Conservation (phyloP, 2,888 invertebrate genomes). For the Acronicta leporina region DNA sequence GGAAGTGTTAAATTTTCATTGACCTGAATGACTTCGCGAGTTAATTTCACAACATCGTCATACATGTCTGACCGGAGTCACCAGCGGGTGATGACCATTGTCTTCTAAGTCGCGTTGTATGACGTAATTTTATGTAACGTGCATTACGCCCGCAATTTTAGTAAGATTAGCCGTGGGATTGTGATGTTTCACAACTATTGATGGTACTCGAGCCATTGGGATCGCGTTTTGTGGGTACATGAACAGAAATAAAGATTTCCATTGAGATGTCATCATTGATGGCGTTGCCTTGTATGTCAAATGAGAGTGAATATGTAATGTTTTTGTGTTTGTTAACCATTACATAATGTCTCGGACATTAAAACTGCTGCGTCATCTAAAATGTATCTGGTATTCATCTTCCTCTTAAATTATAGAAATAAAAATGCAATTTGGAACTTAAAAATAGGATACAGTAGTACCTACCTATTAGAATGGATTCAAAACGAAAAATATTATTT, state of each 20-base stretch:
- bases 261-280: constrained; percentile 58
- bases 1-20: constrained; percentile 40
- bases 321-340: constrained; percentile 14
- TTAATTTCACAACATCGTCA: constrained; percentile 58
- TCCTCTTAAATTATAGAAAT: too few species aligned
- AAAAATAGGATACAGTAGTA: too few species aligned
- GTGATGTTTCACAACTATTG: constrained; percentile 71
- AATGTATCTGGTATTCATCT: neutral
- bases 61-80: constrained; percentile 54
- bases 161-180: constrained; percentile 77
- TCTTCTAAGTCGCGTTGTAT: constrained; percentile 60
- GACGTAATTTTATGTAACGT: constrained; percentile 75
- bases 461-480: too few species aligned
- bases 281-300: constrained; percentile 26
- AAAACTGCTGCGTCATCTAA: neutral
- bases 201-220: constrained; percentile 51
- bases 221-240: constrained; percentile 51
- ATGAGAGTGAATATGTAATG: constrained; percentile 10
- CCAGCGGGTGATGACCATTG: constrained; percentile 58
- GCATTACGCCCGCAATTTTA: constrained; percentile 66
- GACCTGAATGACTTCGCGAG: constrained; percentile 52
- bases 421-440: too few species aligned
- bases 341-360: constrained; percentile 6
- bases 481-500: too few species aligned
- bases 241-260: constrained; percentile 36